phyloP scores from a whole-genome alignment of 2,888 invertebrate species.

The Euphydryas editha region DNA sequence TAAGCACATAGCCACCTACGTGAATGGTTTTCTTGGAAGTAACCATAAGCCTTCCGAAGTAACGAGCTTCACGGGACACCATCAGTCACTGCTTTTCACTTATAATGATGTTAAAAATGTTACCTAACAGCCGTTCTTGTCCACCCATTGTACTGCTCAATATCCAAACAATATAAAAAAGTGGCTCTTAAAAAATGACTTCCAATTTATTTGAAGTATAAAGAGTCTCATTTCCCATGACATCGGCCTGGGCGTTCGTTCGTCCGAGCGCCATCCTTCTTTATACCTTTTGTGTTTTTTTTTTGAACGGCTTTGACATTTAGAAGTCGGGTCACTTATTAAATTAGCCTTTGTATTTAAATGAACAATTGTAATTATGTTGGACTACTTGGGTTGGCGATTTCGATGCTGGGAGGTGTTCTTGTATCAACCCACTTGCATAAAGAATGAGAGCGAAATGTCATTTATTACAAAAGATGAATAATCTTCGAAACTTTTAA shows the following conservation, averaged over 20 bases:
- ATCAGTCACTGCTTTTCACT: conserved; percentile 79
- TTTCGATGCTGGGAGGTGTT: conserved; percentile 31
- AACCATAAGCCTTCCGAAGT: conserved; percentile 48
- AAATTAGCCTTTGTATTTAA: conserved; percentile 84
- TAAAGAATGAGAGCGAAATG: not conserved
- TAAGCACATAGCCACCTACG: conserved; percentile 46
- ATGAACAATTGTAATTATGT: conserved; percentile 77
- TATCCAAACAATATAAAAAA: conserved; percentile 68
- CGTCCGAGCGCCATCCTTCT: conserved; percentile 70
- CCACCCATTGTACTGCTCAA: conserved; percentile 80
- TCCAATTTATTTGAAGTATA: conserved; percentile 80
- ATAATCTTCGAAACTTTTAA: not conserved
- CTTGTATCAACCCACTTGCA: conserved; percentile 8
- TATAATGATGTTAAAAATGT: conserved; percentile 83
- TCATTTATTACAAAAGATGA: not conserved
- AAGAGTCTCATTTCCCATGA: conserved; percentile 78
- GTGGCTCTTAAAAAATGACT: conserved; percentile 75
- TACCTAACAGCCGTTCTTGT: conserved; percentile 79
- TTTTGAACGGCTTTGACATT: conserved; percentile 79
- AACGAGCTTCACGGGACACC: conserved; percentile 53
- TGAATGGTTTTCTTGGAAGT: conserved; percentile 51
- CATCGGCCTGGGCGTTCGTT: conserved; percentile 72
- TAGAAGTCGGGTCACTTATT: conserved; percentile 79
- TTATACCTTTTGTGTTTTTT: conserved; percentile 70
- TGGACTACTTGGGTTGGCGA: conserved; percentile 46